Conservation (phyloP, 2,888 invertebrate species). For the Neocrepidodera transversa region DNA sequence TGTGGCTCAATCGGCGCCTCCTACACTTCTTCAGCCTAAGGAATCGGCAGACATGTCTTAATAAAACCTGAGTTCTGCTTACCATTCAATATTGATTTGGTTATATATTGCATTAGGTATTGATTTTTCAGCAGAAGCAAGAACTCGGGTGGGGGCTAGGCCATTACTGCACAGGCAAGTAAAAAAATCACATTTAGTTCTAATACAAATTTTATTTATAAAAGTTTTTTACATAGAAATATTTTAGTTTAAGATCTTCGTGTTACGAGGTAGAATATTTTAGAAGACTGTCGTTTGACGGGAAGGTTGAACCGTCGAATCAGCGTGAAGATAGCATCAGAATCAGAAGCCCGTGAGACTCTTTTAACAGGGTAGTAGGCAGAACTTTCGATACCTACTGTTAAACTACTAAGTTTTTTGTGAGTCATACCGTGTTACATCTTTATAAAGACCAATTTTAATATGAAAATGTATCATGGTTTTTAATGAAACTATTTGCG, state of each 20-base stretch:
- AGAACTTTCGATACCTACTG: constrained; percentile 40
- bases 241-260: constrained; percentile 43
- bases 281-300: constrained; percentile 9
- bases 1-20: constrained; percentile 73
- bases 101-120: constrained; percentile 60
- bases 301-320: constrained; percentile 13
- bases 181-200: neutral
- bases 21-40: constrained; percentile 68
- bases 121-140: constrained; percentile 58
- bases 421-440: constrained; percentile 37
- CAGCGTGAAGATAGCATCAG: constrained; percentile 14
- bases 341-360: constrained; percentile 42
- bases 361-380: constrained; percentile 53
- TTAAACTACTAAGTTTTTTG: constrained; percentile 30
- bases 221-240: too few species aligned
- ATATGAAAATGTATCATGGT: constrained; percentile 44
- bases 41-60: constrained; percentile 61
- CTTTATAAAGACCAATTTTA: constrained; percentile 37
- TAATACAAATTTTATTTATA: too few species aligned
- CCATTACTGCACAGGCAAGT: constrained; percentile 56
- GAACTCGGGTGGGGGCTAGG: constrained; percentile 56
- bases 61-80: constrained; percentile 58
- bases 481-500: constrained; percentile 44
- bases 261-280: constrained; percentile 29
- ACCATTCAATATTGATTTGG: constrained; percentile 57